Evolutionary conservation across 2,113 vertebrate species (phyloP).

Genomic region (Hystrix cristata): DNA sequence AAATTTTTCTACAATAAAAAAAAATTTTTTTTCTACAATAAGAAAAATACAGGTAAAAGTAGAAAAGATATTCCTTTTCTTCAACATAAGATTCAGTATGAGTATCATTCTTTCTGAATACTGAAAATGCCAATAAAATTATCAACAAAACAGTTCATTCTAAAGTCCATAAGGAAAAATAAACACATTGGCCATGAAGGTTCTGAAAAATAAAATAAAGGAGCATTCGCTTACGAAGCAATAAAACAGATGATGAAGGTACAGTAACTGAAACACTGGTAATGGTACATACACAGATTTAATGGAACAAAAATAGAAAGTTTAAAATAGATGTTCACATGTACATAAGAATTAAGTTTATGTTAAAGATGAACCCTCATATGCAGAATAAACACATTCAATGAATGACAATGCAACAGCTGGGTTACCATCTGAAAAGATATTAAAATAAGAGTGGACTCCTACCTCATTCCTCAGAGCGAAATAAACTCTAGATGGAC

Average conservation of each 20-base stretch:
- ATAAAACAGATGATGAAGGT: background rate
- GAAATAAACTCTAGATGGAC: constrained; percentile 50
- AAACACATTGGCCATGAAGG: background rate
- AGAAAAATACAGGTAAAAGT: background rate
- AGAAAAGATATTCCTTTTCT: background rate
- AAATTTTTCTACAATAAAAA: constrained; percentile 2
- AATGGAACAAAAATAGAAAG: background rate
- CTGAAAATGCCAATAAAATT: constrained; percentile 38
- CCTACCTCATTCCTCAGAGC: constrained; percentile 13
- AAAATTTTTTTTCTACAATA: background rate
- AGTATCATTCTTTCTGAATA: background rate
- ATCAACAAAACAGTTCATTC: background rate
- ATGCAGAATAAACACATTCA: background rate
- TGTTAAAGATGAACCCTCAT: background rate
- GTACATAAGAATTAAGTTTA: background rate
- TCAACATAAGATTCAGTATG: background rate
- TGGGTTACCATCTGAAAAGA: constrained; percentile 39
- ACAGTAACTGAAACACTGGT: background rate
- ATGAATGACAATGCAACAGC: background rate
- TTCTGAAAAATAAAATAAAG: background rate
- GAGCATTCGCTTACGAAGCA: background rate
- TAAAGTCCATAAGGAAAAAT: background rate
- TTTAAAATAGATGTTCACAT: background rate
- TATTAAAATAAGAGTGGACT: constrained; percentile 2
- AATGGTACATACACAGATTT: background rate